These are phyloP conservation scores for Eupristina koningsbergeri DNA, from an alignment of 1,140 invertebrate genomes.

Conservation along the genomic window DNA sequence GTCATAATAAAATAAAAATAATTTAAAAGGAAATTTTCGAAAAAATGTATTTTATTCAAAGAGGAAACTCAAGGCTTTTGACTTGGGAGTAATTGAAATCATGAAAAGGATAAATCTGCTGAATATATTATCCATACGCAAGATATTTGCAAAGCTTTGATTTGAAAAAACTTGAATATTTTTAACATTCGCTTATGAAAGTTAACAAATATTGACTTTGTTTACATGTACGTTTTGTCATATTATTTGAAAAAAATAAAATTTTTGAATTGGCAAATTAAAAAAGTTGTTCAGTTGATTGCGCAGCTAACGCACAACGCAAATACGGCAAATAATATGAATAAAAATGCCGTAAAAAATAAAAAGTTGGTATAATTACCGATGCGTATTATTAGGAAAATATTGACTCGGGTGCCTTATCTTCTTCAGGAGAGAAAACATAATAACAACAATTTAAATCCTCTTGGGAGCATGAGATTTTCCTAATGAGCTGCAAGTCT, in stretches of 20 bases:
- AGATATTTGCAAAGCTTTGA: not conserved
- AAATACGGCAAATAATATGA: too few species aligned
- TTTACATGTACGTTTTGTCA: not conserved
- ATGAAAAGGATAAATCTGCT: not conserved
- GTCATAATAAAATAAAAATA: too few species aligned
- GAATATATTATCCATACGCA: not conserved
- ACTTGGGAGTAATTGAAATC: not conserved
- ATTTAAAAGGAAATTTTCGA: not conserved
- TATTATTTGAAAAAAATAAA: too few species aligned
- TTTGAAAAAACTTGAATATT: too few species aligned
- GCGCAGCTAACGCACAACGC: too few species aligned
- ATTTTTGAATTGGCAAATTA: too few species aligned
- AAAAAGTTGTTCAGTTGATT: too few species aligned
- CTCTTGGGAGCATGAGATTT: not conserved
- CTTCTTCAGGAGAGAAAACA: not conserved
- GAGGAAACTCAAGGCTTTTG: not conserved
- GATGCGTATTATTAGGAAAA: not conserved
- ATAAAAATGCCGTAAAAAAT: too few species aligned
- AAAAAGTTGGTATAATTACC: not conserved
- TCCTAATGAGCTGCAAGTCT: not conserved
- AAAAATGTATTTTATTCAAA: not conserved
- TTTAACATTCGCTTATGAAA: not conserved
- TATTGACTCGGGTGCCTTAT: not conserved
- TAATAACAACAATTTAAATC: not conserved
- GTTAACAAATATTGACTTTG: not conserved